Base-by-base conservation (phyloP, 2,797 vertebrate species). In the Helarctos malayanus region DNA sequence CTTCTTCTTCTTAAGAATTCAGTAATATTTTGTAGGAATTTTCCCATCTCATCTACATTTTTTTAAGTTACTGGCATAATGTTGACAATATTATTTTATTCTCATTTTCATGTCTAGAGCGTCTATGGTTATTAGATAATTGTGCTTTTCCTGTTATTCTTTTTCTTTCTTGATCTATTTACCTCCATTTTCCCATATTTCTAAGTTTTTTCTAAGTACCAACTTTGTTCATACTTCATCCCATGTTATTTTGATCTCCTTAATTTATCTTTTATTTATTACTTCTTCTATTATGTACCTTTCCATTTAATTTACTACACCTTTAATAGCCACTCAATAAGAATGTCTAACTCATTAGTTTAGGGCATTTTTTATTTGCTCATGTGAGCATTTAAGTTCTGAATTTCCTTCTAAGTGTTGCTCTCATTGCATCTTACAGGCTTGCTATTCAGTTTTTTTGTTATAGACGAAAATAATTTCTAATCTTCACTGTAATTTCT, bases 391-490 rank as follows among this genome's bases (percentile, higher is more conserved):
- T 21, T 23, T 69, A 21, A 45, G 10, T 41, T 54, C 15, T 69
- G n/a, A 89, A 83, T 71, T 87, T 89, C 14, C 82, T 91, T 41
- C 49, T 23, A 86, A 65, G 5, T 86, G 49, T 7, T 54, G 3
- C 5, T 79, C 27, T 69, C 49, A 38, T 18, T 79, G 4, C 12
- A 69, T 83, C 52, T 65, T 89, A 41, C 2, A 89, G 35, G 11
- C 0, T 59, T 90, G 25, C 1, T 38, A 84, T 87, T 65, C 27
- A 61, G 6, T 14, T 87, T 38, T 59, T 57, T 89, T 85, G 21
- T 47, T 82, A 45, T 14, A 85, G 23, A 84, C 83, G 25, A 83
- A 88, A 93, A 69, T 21, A 52, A 78, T 86, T 92, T 68, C 56
- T n/a, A 54, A 54, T 56, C 81, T 93, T 92, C 25, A 25, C 87